Evolutionary conservation across 2,888 invertebrate species (phyloP).

Genomic region (Aplocera efformata): DNA sequence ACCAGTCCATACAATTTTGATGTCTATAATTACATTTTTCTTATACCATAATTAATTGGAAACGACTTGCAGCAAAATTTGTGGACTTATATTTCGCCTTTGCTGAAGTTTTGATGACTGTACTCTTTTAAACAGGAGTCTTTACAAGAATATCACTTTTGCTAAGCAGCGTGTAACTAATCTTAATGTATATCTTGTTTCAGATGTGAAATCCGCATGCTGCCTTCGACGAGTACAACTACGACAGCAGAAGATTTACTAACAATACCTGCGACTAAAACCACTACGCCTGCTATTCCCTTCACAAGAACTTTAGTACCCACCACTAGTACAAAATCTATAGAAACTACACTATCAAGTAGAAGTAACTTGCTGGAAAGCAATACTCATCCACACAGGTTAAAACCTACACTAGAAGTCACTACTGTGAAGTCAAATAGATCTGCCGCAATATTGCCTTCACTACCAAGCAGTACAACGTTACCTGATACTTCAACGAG

Average conservation of each 20-base stretch:
- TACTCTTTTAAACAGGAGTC: too few relatives aligned
- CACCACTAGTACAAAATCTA: conserved; percentile 8
- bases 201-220: conserved; percentile 68
- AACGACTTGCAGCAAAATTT: too few relatives aligned
- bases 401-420: conserved; percentile 1
- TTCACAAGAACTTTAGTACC: conserved; percentile 26
- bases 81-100: too few relatives aligned
- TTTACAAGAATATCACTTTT: too few relatives aligned
- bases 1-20: not conserved
- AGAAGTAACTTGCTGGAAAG: conserved; percentile 8
- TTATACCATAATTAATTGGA: too few relatives aligned
- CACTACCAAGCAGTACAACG: conserved; percentile 3
- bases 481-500: not conserved
- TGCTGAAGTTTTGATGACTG: too few relatives aligned
- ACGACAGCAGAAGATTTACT: conserved; percentile 62
- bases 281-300: conserved; percentile 36
- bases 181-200: conserved; percentile 34
- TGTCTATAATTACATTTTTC: too few relatives aligned
- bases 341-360: conserved; percentile 12
- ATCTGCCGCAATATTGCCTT: conserved; percentile 1
- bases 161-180: too few relatives aligned
- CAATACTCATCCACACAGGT: conserved; percentile 2
- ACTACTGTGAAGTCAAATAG: not conserved
- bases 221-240: conserved; percentile 48
- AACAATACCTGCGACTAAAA: conserved; percentile 52